Conservation (phyloP, 64 coral and sea anemone species). For the Hydrozoanthus tunicans region DNA sequence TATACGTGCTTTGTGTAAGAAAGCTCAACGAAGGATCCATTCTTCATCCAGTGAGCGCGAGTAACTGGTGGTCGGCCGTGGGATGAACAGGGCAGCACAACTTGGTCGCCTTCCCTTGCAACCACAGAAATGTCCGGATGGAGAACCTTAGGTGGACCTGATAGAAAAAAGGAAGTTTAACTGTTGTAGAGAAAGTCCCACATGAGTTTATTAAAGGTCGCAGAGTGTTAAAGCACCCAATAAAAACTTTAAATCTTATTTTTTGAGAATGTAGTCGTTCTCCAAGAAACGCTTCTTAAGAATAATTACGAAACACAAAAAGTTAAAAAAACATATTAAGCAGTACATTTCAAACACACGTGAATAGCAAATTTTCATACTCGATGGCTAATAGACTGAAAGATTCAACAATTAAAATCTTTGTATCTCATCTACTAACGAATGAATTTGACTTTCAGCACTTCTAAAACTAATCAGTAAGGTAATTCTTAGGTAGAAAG, state of each 20-base stretch:
- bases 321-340: no score
- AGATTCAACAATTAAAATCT: no score
- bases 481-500: no score
- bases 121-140: not conserved
- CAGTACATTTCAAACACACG: no score
- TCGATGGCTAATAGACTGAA: no score
- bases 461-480: no score
- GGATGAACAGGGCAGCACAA: not conserved
- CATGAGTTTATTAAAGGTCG: not conserved
- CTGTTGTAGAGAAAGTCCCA: not conserved
- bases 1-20: not conserved
- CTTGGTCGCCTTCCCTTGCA: not conserved
- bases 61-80: conserved; percentile 7
- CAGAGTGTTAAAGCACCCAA: not conserved
- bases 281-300: no score
- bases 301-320: no score
- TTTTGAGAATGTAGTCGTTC: no score
- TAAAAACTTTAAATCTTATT: not conserved
- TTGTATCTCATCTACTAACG: no score
- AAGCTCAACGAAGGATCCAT: not conserved
- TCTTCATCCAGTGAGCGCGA: not conserved
- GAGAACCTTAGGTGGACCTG: conserved; percentile 16
- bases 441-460: no score
- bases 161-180: not conserved
- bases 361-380: no score